Conservation (phyloP, 1,140 invertebrate genomes). For the Drosophila littoralis region DNA sequence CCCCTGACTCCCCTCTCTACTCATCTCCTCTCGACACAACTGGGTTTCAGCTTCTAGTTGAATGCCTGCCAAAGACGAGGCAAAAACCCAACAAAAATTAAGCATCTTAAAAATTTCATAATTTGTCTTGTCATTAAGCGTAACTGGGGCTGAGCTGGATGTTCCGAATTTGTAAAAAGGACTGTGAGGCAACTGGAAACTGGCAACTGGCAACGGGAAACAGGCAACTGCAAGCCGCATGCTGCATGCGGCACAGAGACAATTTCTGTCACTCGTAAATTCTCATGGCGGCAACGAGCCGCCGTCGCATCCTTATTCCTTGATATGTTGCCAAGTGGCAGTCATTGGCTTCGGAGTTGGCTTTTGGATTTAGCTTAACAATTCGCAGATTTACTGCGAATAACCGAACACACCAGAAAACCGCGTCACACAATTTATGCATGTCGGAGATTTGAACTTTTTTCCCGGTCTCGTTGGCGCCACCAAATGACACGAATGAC, state of each 20-base stretch:
- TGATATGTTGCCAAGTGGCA: conserved; percentile 76
- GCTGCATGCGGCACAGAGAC: conserved; percentile 60
- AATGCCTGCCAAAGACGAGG: conserved; percentile 42
- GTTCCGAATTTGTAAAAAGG: conserved; percentile 6
- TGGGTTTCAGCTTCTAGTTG: conserved; percentile 15
- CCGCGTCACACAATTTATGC: conserved; percentile 65
- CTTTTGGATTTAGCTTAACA: conserved; percentile 70
- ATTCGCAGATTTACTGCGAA: conserved; percentile 65
- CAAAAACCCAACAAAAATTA: conserved; percentile 41
- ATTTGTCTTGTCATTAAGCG: conserved; percentile 77
- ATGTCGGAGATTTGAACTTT: conserved; percentile 60
- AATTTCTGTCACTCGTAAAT: conserved; percentile 80
- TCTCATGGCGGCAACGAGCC: conserved; percentile 74
- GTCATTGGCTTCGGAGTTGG: conserved; percentile 70
- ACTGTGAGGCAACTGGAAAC: background rate
- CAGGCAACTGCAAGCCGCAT: conserved; percentile 24
- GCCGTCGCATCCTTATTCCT: conserved; percentile 64
- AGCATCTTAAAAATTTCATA: conserved; percentile 73
- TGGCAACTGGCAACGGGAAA: no score
- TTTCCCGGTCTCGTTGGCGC: conserved; percentile 57
- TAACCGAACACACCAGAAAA: conserved; percentile 46
- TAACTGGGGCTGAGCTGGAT: conserved; percentile 24
- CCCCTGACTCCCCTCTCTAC: background rate
- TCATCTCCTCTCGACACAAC: background rate
- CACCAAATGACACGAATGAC: conserved; percentile 49